Conservation (phyloP, 2,888 invertebrate genomes). For the Heliconius erato region DNA sequence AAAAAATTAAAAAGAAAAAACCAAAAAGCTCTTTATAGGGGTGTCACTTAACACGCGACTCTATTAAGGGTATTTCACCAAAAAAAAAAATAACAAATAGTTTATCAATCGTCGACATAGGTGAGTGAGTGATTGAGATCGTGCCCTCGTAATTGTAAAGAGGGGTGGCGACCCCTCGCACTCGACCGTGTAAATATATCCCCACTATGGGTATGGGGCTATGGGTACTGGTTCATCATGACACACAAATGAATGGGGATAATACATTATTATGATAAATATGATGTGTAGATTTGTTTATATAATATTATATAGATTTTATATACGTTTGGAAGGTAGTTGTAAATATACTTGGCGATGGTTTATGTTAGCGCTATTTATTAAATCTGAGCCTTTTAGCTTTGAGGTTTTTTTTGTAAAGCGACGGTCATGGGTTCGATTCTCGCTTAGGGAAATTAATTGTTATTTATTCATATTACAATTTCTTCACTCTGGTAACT, state of each 20-base stretch:
- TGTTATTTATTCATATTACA: too few species aligned
- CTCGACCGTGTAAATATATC: slow-evolving; percentile 70
- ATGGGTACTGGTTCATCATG: slow-evolving; percentile 77
- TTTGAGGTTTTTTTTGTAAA: too few species aligned
- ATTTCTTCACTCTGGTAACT: too few species aligned
- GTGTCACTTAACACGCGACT: slow-evolving; percentile 45
- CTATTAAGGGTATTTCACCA: slow-evolving; percentile 44
- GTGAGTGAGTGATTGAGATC: slow-evolving; percentile 77
- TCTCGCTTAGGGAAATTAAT: too few species aligned
- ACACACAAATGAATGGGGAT: slow-evolving; percentile 58
- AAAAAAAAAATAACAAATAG: slow-evolving; percentile 58
- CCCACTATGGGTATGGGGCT: slow-evolving; percentile 57
- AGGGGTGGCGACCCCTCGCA: slow-evolving; percentile 71
- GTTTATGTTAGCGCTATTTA: too few species aligned
- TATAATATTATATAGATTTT: background rate
- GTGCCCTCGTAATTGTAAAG: slow-evolving; percentile 76
- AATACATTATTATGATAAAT: slow-evolving; percentile 19
- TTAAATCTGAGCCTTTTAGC: too few species aligned
- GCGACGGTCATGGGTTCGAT: too few species aligned
- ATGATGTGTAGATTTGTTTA: slow-evolving; percentile 1
- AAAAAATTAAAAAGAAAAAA: background rate
- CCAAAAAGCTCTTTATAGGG: slow-evolving; percentile 9
- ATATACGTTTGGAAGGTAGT: too few species aligned
- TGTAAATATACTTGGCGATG: too few species aligned
- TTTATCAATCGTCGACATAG: slow-evolving; percentile 71